phyloP scores from a whole-genome alignment of 2,797 vertebrate genomes.

The Cyclura pinguis region DNA sequence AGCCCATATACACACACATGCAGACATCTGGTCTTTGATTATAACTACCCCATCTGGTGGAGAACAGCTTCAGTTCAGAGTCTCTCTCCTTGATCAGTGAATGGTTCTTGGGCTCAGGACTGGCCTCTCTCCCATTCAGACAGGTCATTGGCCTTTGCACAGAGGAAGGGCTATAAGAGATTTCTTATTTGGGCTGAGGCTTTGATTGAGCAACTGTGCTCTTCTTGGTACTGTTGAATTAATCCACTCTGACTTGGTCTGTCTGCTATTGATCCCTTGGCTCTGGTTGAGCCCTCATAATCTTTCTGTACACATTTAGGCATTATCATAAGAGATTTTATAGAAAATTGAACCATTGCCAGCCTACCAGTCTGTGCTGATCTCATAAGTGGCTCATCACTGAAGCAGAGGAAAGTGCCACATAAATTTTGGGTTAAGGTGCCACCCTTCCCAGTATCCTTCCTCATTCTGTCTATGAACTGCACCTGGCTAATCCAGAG shows the following conservation, averaged over 20 bases:
- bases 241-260: not conserved
- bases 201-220: not conserved
- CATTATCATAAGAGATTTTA: not conserved
- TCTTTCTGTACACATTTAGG: rapidly evolving
- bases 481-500: no score
- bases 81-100: not conserved
- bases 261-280: not conserved
- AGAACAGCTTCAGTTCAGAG: not conserved
- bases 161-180: not conserved
- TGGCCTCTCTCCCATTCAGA: not conserved
- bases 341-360: not conserved
- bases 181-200: not conserved
- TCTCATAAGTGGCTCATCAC: no score
- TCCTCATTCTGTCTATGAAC: no score
- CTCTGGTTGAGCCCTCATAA: not conserved
- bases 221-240: not conserved
- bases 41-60: not conserved
- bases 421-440: no score
- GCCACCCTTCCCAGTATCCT: no score
- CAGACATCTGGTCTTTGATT: no score
- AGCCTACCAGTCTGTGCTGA: no score
- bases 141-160: not conserved
- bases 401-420: no score
- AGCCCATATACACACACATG: no score
- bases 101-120: not conserved